Conservation (phyloP, 2,888 invertebrate genomes). For the Oxytorus armatus region DNA sequence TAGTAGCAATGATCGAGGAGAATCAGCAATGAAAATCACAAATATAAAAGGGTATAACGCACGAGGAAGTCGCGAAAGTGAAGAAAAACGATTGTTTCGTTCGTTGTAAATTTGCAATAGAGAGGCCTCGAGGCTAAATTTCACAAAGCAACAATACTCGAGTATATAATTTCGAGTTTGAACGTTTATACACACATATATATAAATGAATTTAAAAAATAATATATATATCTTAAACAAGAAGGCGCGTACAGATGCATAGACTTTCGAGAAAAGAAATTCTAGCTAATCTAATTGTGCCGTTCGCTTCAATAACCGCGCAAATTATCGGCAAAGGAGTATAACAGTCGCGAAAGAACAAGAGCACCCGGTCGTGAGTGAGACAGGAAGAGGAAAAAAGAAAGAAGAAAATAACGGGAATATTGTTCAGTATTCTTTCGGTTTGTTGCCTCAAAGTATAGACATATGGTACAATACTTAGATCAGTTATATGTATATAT, state of each 20-base stretch:
- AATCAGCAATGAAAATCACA: background rate
- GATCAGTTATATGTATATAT: too few relatives aligned
- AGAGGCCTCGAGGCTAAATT: slow-evolving; percentile 41
- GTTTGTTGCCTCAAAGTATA: too few relatives aligned
- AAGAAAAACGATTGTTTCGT: background rate
- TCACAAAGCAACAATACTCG: slow-evolving; percentile 25
- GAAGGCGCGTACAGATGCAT: background rate
- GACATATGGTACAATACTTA: too few relatives aligned
- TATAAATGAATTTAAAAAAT: background rate
- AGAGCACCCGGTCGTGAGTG: slow-evolving; percentile 21
- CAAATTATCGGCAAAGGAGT: slow-evolving; percentile 43
- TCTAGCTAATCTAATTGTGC: slow-evolving; percentile 44
- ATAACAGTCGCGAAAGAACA: slow-evolving; percentile 31
- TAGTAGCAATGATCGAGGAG: too few relatives aligned
- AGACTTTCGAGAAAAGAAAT: slow-evolving; percentile 61
- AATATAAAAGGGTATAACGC: background rate
- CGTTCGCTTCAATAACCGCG: slow-evolving; percentile 56
- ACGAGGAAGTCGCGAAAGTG: background rate
- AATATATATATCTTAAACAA: too few relatives aligned
- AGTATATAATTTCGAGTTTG: slow-evolving; percentile 21
- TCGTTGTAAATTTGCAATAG: slow-evolving; percentile 7
- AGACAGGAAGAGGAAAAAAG: slow-evolving; percentile 19
- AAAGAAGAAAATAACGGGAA: background rate
- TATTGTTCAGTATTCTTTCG: too few relatives aligned
- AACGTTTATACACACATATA: too few relatives aligned